These are phyloP conservation scores for Callimorpha dominula DNA, from an alignment of 2,888 invertebrate genomes.

Conservation along the genomic window DNA sequence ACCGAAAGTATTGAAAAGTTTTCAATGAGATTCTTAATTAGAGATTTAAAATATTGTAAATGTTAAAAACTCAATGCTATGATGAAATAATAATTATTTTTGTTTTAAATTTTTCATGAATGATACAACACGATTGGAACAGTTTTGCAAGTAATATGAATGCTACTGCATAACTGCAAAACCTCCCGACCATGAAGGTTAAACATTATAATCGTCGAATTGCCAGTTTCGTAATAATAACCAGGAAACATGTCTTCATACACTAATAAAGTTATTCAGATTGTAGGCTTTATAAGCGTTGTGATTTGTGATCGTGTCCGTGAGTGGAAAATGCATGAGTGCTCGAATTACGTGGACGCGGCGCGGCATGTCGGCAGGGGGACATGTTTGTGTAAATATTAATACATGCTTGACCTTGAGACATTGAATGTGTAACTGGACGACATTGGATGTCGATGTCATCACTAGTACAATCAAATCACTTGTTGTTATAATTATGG, in stretches of 20 bases:
- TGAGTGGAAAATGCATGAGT: conserved; percentile 10
- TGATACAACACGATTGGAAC: neutral
- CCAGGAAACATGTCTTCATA: neutral
- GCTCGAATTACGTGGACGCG: conserved; percentile 5
- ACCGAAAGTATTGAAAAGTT: neutral
- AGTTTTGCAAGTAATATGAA: neutral
- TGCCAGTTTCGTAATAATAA: neutral
- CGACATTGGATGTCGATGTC: neutral
- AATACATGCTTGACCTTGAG: conserved; percentile 12
- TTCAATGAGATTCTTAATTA: neutral
- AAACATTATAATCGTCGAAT: neutral
- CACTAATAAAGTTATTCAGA: neutral
- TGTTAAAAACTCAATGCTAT: no score
- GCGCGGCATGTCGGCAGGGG: neutral
- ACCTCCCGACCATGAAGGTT: conserved; percentile 10
- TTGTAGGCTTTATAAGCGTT: neutral
- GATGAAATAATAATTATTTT: neutral
- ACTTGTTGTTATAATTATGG: neutral
- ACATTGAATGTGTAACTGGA: conserved; percentile 4
- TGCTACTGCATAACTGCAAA: conserved; percentile 7
- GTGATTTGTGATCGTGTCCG: neutral
- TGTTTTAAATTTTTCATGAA: neutral
- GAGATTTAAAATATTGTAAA: no score
- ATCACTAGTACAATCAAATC: neutral
- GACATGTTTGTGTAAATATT: conserved; percentile 14